A percentile compares a stretch with the other conserved stretches of the same genome.
phyloP scores from a whole-genome alignment of 2,113 vertebrate species.

The Malurus cyaneus region DNA sequence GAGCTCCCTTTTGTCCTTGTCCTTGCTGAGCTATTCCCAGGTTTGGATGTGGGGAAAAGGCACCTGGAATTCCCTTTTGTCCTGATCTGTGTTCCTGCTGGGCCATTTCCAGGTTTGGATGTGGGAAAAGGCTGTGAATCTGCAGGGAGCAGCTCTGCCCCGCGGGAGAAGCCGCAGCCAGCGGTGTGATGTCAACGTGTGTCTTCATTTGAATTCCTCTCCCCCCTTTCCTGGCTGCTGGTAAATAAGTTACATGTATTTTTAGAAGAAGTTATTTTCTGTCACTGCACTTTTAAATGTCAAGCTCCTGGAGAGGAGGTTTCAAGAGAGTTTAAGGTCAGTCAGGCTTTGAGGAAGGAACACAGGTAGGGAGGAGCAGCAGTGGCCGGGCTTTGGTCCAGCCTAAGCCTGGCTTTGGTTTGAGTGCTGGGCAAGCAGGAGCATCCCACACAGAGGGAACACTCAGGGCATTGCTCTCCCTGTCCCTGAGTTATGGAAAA shows the following conservation, averaged over 20 bases:
- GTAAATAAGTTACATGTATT: slow-evolving; percentile 60
- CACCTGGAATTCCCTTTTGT: background rate
- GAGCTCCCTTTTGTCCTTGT: background rate
- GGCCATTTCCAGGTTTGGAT: background rate
- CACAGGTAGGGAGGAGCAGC: background rate
- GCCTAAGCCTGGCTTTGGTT: background rate
- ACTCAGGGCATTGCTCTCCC: background rate
- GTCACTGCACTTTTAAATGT: slow-evolving; percentile 58
- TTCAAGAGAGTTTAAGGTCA: slow-evolving; percentile 50
- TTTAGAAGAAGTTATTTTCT: slow-evolving; percentile 63
- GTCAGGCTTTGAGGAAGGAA: slow-evolving; percentile 37
- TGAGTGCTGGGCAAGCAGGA: background rate
- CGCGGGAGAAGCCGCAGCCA: background rate
- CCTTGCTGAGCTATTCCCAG: rapidly evolving
- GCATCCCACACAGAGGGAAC: rapidly evolving
- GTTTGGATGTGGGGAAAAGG: background rate
- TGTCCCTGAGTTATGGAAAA: background rate
- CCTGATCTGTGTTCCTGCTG: background rate
- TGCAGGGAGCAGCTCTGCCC: background rate
- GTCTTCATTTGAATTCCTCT: slow-evolving; percentile 33
- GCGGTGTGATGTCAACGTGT: background rate
- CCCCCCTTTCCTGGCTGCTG: background rate
- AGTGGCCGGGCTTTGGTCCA: background rate
- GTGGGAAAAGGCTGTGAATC: background rate
- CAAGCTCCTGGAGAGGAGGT: slow-evolving; percentile 48